A percentile compares a stretch with the other conserved stretches of the same genome.
Evolutionary conservation across 2,797 vertebrate species (phyloP).

Genomic region (Coluber constrictor): DNA sequence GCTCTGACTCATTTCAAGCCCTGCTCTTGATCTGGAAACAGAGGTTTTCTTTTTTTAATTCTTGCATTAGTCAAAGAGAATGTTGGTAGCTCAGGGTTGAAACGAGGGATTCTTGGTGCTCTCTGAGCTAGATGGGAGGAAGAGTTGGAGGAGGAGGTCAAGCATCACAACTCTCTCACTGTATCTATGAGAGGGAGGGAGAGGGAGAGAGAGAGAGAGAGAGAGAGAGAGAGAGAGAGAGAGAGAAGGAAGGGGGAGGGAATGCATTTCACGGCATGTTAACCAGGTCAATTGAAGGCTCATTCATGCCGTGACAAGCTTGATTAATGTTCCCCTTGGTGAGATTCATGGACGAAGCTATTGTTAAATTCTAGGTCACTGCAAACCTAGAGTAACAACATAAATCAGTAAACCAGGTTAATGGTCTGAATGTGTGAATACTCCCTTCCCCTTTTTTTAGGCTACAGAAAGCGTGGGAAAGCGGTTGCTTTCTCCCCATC

Average conservation of each 20-base stretch:
- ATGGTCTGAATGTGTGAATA: not conserved
- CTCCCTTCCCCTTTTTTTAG: not conserved
- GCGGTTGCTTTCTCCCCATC: not conserved
- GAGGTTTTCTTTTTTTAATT: too few relatives aligned
- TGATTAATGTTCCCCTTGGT: not conserved
- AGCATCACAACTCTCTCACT: not conserved
- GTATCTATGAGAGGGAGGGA: too few relatives aligned
- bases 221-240: too few relatives aligned
- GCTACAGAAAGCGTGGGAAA: not conserved
- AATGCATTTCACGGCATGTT: not conserved
- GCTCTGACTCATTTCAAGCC: not conserved
- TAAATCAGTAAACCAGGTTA: not conserved
- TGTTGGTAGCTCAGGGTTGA: too few relatives aligned
- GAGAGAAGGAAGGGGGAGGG: accelerated
- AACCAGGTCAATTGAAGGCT: not conserved
- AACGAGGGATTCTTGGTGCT: too few relatives aligned
- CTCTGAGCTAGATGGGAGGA: too few relatives aligned
- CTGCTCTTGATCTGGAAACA: not conserved
- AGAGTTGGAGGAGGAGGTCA: not conserved
- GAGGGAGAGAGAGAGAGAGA: too few relatives aligned
- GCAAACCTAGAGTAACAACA: not conserved
- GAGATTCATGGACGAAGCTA: not conserved
- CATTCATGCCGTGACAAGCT: not conserved
- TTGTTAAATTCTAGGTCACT: not conserved
- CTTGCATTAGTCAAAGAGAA: not conserved